Evolutionary conservation across 2,113 vertebrate genomes (phyloP).

Genomic region (Micronisus gabar): DNA sequence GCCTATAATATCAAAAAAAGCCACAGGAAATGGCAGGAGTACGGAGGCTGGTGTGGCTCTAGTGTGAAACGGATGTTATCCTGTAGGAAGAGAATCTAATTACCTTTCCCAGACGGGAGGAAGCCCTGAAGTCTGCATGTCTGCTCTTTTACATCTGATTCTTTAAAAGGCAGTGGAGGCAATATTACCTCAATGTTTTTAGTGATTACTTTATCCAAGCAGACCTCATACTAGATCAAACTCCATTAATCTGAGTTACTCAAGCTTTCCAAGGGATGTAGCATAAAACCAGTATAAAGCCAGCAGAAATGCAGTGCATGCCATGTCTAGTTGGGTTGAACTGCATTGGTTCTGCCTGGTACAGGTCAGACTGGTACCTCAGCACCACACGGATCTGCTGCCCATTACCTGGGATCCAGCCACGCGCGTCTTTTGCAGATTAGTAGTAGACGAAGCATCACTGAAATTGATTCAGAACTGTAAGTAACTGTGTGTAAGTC

Average conservation of each 20-base stretch:
- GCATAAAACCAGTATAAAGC: background rate
- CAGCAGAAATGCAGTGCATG: background rate
- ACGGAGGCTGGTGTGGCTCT: background rate
- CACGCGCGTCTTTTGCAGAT: fast-evolving
- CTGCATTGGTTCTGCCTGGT: background rate
- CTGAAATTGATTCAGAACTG: background rate
- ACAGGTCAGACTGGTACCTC: background rate
- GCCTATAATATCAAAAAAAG: background rate
- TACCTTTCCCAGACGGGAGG: background rate
- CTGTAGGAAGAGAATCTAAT: background rate
- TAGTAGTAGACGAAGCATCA: background rate
- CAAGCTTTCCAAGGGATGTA: background rate
- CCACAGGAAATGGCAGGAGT: background rate
- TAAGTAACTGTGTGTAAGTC: background rate
- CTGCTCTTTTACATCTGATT: background rate
- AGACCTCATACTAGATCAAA: background rate
- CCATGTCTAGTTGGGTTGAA: background rate
- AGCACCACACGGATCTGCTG: background rate
- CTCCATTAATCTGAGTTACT: background rate
- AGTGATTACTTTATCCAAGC: background rate
- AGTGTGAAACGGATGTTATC: background rate
- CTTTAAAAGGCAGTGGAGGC: background rate
- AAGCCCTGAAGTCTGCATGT: background rate
- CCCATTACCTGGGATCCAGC: fast-evolving
- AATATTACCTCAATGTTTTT: background rate